Evolutionary conservation across 2,888 invertebrate species (phyloP).

Genomic region (Leucophenga montana): DNA sequence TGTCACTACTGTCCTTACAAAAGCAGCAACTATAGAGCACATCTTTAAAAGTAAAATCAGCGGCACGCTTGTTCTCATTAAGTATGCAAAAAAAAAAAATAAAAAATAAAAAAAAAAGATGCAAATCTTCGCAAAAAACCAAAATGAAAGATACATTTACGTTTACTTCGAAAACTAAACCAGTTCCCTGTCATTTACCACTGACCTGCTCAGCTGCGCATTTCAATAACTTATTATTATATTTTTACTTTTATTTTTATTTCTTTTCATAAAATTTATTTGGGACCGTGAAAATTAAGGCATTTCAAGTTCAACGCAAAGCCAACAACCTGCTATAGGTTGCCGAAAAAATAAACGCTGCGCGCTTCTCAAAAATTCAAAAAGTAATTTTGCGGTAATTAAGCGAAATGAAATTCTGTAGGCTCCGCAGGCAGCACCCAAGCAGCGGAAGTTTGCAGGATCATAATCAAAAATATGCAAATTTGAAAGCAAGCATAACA

Average conservation of each 20-base stretch:
- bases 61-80: too few species aligned
- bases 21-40: too few species aligned
- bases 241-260: constrained; percentile 38
- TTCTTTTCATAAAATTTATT: constrained; percentile 27
- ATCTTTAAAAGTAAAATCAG: too few species aligned
- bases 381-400: constrained; percentile 18
- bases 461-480: too few species aligned
- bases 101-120: too few species aligned
- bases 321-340: constrained; percentile 43
- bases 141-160: background rate
- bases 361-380: background rate
- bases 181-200: constrained; percentile 52
- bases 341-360: background rate
- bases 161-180: constrained; percentile 53
- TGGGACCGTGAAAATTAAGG: constrained; percentile 23
- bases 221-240: constrained; percentile 39
- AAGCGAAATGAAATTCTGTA: background rate
- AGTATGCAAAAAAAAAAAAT: background rate
- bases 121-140: too few species aligned
- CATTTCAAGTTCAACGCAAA: constrained; percentile 50
- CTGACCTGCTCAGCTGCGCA: constrained; percentile 53
- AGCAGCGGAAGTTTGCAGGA: too few species aligned
- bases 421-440: too few species aligned
- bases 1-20: too few species aligned
- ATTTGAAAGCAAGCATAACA: too few species aligned